Base-by-base conservation (phyloP, 2,888 invertebrate species). In the Diaphora mendica region DNA sequence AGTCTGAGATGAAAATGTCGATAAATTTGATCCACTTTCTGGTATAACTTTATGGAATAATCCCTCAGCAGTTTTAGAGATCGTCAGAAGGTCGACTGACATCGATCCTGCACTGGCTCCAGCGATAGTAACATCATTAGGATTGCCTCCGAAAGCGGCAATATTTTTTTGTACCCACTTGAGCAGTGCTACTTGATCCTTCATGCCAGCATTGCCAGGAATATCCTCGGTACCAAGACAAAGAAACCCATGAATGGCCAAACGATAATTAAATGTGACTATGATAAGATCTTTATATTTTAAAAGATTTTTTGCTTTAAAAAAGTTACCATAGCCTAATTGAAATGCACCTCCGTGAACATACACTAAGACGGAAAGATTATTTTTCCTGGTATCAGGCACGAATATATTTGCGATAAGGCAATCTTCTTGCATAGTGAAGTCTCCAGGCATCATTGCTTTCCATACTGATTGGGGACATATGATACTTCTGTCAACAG, bases 371-470 rank as follows among this genome's bases (percentile, higher is more conserved):
- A 89, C 90, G 13, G 89, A 82, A 0, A 85, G 80, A 9, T 88
- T 84, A 20, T 79, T 84, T 70, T 85, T 77, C 59, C 85, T 68
- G 1, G 91, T 92, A 67, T 89, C 85, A 0, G 92, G 91, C 0
- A 91, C 89, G 68, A 86, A 93, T 5, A 94, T 85, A 77, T 90
- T 93, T 5, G 91, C 86, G 11, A 91, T 79, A 0, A 94, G 87
- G 76, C 93, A 94, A 71, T 93, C 88, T 79, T 93, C 93, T 68
- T 81, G 71, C 44, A 70, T 69, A 0, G 55, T 51, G 23, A 71
- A 15, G 17, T 69, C 13, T 65, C 64, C 17, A 1, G 59, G 39
- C 26, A 66, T 42, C 0, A 67, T 0, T 0, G 30, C 13, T 4
- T 44, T 26, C 1, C 33, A 33, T 33, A 20, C n/a, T 15, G 70